Conservation (phyloP, 1,140 invertebrate species). For the Drosophila hydei region DNA sequence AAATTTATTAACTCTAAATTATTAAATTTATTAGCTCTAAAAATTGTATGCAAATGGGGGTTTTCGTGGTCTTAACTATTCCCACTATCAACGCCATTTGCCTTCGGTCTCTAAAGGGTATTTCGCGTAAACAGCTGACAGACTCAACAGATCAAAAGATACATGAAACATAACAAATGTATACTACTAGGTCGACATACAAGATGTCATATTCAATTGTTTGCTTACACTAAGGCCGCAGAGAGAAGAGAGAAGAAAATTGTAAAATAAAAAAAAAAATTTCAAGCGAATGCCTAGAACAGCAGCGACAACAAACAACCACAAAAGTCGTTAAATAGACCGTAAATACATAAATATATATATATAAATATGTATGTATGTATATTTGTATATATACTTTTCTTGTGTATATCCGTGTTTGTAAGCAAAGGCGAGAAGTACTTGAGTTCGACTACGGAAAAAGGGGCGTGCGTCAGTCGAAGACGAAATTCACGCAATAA, state of each 20-base stretch:
- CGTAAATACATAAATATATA: background rate
- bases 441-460: slow-evolving; percentile 10
- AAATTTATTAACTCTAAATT: too few relatives aligned
- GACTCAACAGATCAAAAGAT: background rate
- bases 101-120: background rate
- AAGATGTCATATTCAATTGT: slow-evolving; percentile 3
- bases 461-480: slow-evolving; percentile 35
- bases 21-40: too few relatives aligned
- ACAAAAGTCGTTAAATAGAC: slow-evolving; percentile 1
- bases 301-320: background rate
- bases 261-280: background rate
- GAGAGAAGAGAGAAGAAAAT: background rate
- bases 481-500: background rate
- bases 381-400: background rate
- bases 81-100: background rate
- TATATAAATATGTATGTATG: background rate
- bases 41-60: too few relatives aligned
- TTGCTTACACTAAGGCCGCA: slow-evolving; percentile 4
- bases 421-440: background rate
- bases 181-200: background rate
- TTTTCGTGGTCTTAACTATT: too few relatives aligned
- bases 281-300: slow-evolving; percentile 8
- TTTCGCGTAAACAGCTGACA: background rate
- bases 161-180: background rate
- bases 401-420: background rate